Percentiles rank a stretch among this genome's conserved stretches.
These are phyloP conservation scores for Amblyornis subalaris DNA, from an alignment of 2,113 vertebrate species.

Conservation along the genomic window DNA sequence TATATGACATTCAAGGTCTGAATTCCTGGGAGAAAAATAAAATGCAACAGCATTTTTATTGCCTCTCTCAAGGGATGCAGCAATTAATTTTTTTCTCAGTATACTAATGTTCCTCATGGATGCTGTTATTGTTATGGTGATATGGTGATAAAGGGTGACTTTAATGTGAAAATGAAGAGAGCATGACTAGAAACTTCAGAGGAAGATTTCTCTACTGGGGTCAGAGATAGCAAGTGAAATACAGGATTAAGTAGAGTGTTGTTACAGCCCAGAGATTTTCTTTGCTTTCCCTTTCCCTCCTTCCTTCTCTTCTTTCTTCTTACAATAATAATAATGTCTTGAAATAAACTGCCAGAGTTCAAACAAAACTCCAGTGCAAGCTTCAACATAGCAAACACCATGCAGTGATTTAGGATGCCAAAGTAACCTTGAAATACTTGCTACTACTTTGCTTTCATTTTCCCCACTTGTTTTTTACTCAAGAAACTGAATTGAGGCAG, in stretches of 20 bases:
- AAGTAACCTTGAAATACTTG: neutral
- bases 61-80: neutral
- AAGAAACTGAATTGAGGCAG: neutral
- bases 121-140: neutral
- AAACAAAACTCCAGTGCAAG: neutral
- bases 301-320: neutral
- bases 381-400: neutral
- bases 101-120: neutral
- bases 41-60: neutral
- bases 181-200: conserved; percentile 9
- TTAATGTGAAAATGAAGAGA: conserved; percentile 32
- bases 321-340: neutral
- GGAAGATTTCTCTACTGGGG: neutral
- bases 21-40: neutral
- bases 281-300: neutral
- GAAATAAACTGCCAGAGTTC: neutral
- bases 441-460: neutral
- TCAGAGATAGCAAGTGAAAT: neutral
- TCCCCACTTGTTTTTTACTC: neutral
- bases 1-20: neutral
- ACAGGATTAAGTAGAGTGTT: neutral
- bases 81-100: conserved; percentile 2
- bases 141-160: neutral
- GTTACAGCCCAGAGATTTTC: neutral
- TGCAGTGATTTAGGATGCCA: neutral